Percentiles rank a stretch among this genome's conserved stretches.
Conservation (phyloP, 2,888 invertebrate genomes). For the Eugnorisma glareosa region DNA sequence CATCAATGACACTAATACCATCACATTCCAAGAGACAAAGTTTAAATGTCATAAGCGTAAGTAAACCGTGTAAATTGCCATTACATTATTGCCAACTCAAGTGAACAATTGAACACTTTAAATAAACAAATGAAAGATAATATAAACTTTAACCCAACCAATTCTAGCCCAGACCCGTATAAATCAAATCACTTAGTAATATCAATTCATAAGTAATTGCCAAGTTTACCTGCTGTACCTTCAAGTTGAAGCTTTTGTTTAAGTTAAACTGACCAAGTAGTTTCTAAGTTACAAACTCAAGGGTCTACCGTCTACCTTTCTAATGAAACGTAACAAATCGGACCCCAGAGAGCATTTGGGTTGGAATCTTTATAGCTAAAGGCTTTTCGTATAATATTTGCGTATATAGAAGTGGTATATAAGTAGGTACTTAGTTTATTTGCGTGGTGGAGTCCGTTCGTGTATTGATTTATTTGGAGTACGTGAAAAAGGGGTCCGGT, state of each 20-base stretch:
- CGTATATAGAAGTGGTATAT: background rate
- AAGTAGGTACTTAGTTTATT: conserved; percentile 9
- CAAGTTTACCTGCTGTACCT: conserved; percentile 45
- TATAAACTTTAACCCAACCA: background rate
- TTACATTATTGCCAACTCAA: background rate
- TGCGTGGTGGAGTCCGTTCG: background rate
- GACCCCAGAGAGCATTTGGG: conserved; percentile 50
- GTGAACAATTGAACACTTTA: background rate
- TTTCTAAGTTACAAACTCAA: conserved; percentile 51
- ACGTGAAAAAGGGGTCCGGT: background rate
- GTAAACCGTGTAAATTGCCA: background rate
- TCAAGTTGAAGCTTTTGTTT: conserved; percentile 51
- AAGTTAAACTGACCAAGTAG: conserved; percentile 65
- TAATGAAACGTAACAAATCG: conserved; percentile 64
- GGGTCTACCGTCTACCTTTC: conserved; percentile 20
- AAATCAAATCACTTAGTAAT: conserved; percentile 47
- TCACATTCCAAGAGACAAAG: background rate
- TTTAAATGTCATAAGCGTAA: background rate
- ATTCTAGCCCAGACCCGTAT: conserved; percentile 41
- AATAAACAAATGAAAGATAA: background rate
- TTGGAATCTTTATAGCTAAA: conserved; percentile 42
- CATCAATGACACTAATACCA: background rate
- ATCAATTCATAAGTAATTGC: conserved; percentile 45
- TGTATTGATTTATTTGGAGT: conserved; percentile 32
- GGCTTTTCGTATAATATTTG: conserved; percentile 19